Conservation (phyloP, 2,797 vertebrate species). For the Falco cherrug region DNA sequence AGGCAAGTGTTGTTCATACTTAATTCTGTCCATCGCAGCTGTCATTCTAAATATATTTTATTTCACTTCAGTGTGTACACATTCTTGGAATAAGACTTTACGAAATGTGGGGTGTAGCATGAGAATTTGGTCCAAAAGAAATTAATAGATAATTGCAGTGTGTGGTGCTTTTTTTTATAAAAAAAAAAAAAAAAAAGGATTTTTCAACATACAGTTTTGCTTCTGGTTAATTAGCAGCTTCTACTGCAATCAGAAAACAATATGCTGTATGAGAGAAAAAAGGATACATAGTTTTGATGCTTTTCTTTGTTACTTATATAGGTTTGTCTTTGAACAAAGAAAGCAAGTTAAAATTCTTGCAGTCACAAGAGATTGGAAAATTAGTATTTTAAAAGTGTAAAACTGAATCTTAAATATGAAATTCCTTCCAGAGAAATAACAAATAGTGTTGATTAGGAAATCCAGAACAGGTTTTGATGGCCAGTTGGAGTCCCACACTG, state of each 20-base stretch:
- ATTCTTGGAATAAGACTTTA: neutral
- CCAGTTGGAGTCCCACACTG: neutral
- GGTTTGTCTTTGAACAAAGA: neutral
- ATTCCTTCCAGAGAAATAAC: neutral
- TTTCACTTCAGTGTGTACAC: neutral
- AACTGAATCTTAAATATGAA: neutral
- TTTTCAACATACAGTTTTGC: neutral
- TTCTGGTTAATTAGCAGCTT: slow-evolving; percentile 30
- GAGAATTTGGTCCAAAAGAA: neutral
- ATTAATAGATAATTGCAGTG: neutral
- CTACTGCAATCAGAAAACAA: neutral
- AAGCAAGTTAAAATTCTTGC: neutral
- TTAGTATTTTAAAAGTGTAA: neutral
- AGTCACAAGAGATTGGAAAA: neutral
- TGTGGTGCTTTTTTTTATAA: too few species aligned
- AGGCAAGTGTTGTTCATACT: neutral
- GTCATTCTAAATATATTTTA: neutral
- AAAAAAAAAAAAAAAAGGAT: neutral
- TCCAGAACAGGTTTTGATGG: neutral
- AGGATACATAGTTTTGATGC: neutral
- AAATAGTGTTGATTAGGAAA: neutral
- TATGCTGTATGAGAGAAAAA: neutral
- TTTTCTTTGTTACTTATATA: neutral
- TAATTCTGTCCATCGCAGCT: neutral
- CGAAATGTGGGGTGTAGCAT: neutral